Evolutionary conservation across 1,140 invertebrate species (phyloP), one percentile per base, ranked within the genome.

Genomic region (Drosophila ohnishii): DNA sequence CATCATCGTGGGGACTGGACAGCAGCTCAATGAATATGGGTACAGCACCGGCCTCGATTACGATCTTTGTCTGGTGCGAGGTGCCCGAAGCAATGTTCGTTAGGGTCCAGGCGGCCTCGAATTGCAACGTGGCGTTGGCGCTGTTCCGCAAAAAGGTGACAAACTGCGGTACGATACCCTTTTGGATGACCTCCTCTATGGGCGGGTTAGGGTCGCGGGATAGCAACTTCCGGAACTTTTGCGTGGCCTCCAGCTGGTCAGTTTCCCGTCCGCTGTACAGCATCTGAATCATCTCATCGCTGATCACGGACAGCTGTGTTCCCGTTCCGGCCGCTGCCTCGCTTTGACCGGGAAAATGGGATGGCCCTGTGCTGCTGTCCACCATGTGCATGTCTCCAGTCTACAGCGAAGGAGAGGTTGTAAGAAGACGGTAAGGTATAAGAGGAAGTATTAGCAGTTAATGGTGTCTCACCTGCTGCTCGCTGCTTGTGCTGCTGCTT

Each of bases 41-140:
- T 45, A 99, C 97, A 30, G 98, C 98, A 47, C 97, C 97, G 37
- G 97, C 97, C 80, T 98, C 96, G 78, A 99, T 97, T 1, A 99
- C 98, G 81, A 97, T 96, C 61, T 95, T 94, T 4, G 98, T 99
- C 92, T 99, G 98, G 63, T 95, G 93, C 16, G 97, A 98, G 22
- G 97, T 98, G n/a, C 98, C 98, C 4, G 97, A 98, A 3, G 98
- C 98, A 80, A 99, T 98, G 92, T 99, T 99, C 55, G 98, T 99
- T 69, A 99, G 92, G 50, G 98, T 97, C 98, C 98, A 99, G 48
- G 98, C 98, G 62, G 98, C 98, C 93, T 99, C 98, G 93, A 99
- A 99, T 96, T 99, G 92, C 37, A 93, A 92, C 35, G 96, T 96
- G 61, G 95, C 96, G 93, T 98, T 97, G 65, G 93, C 93, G 86